Evolutionary conservation across 2,797 vertebrate genomes (phyloP), one percentile per base, ranked within the genome.

Genomic region (Mionectes olivaceus): DNA sequence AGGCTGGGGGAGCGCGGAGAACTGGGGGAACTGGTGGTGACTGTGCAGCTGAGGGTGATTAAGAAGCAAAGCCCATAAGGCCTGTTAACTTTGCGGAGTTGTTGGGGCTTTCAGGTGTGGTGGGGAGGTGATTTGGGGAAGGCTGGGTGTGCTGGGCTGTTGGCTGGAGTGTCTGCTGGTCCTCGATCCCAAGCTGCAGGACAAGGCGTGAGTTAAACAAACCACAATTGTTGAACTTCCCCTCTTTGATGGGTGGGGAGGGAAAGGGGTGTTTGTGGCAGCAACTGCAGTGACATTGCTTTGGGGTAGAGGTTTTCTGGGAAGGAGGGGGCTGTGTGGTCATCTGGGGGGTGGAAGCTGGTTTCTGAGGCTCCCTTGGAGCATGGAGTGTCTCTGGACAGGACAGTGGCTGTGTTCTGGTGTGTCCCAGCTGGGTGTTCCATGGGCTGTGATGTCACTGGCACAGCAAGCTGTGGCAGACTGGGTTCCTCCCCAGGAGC

Each of bases 151-250:
- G 28, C 3, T 50, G 64, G 5, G 23, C 27, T 68, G 35, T 3
- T 55, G 75, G 28, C 7, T 44, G 33, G 22, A 70, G 50, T 1
- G 1, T 39, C 52, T 91, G 35, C 39, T 71, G 33, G 16, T 39
- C 8, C 17, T 7, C 0, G 1, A 2, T 22, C 11, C 8, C 3
- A 0, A 28, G 44, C 2, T 0, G 30, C 16, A 44, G 23, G 49
- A 41, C 4, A 19, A 43, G 2, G 30, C 1, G 55, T 47, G 50
- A 91, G 83, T 82, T 69, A 46, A 59, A 52, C 10, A 43, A 21
- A 12, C 4, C 1, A 7, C 1, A 1, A 4, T 24, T 80, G 11
- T 33, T 74, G 27, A 63, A 24, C 21, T 74, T 67, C 0, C 0
- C 2, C 3, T 64, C 6, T 84, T 21, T 41, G 57, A 33, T 18